These are phyloP conservation scores for Spheniscus humboldti DNA, from an alignment of 2,797 vertebrate species.

Conservation along the genomic window DNA sequence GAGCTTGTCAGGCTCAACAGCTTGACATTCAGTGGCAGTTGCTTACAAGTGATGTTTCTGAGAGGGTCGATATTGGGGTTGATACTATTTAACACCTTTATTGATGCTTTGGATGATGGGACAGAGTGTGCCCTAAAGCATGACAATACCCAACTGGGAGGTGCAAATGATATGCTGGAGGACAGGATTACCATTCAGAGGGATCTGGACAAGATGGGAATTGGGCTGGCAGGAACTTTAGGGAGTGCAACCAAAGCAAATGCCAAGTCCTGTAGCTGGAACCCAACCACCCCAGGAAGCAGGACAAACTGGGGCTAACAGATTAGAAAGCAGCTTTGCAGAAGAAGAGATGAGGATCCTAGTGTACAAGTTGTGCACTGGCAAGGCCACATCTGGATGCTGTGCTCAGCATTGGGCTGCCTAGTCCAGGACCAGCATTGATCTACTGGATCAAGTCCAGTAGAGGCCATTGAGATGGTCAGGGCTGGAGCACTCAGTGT, in stretches of 20 bases:
- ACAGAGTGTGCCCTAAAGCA: not conserved
- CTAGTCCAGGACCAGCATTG: not conserved
- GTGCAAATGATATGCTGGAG: not conserved
- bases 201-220: not conserved
- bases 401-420: not conserved
- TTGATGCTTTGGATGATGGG: not conserved
- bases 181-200: not conserved
- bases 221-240: not conserved
- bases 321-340: not conserved
- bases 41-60: not conserved
- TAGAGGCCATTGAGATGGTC: not conserved
- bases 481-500: not conserved
- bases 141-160: not conserved
- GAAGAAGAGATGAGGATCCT: not conserved
- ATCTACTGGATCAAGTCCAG: not conserved
- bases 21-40: not conserved
- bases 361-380: not conserved
- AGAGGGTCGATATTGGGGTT: not conserved
- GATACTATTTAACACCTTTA: not conserved
- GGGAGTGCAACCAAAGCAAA: not conserved
- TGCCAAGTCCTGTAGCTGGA: not conserved
- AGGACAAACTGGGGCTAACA: not conserved
- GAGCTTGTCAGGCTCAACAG: not conserved
- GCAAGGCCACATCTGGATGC: not conserved
- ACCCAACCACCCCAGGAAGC: not conserved